Evolutionary conservation across 2,888 invertebrate genomes (phyloP).

Genomic region (Aquatica leii): DNA sequence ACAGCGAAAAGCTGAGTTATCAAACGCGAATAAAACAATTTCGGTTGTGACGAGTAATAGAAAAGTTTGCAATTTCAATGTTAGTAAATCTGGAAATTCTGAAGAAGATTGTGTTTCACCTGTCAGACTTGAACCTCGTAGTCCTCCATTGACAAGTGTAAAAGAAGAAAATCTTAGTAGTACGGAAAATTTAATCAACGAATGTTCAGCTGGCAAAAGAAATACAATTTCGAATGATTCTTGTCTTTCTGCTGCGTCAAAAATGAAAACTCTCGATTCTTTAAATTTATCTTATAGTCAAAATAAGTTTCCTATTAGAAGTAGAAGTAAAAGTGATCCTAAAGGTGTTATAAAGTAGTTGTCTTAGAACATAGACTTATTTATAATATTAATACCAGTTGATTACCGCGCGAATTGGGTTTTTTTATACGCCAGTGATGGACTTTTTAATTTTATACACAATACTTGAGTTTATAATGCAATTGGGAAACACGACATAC

Average conservation of each 20-base stretch:
- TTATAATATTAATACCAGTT: neutral
- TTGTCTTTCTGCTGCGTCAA: conserved; percentile 35
- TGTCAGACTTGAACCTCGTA: conserved; percentile 42
- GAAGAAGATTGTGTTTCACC: conserved; percentile 40
- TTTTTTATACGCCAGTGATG: neutral
- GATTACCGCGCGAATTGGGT: too few relatives aligned
- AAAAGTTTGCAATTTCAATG: conserved; percentile 41
- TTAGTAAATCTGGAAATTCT: conserved; percentile 27
- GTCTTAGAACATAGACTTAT: conserved; percentile 6
- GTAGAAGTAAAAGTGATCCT: conserved; percentile 44
- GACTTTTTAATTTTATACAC: conserved; percentile 17
- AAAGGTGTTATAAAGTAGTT: conserved; percentile 32
- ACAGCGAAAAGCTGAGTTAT: conserved; percentile 43
- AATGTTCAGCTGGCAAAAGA: conserved; percentile 23
- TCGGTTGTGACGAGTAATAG: conserved; percentile 27
- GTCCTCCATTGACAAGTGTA: conserved; percentile 61
- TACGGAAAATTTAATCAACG: conserved; percentile 57
- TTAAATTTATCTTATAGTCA: conserved; percentile 66
- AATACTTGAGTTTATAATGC: neutral
- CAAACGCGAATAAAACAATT: conserved; percentile 28
- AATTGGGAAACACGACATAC: neutral
- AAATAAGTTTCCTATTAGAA: conserved; percentile 67
- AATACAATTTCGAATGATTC: conserved; percentile 40
- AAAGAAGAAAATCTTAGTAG: conserved; percentile 59
- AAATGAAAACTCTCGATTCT: conserved; percentile 57